Conservation (phyloP, 2,113 vertebrate genomes). For the Pimephales promelas region DNA sequence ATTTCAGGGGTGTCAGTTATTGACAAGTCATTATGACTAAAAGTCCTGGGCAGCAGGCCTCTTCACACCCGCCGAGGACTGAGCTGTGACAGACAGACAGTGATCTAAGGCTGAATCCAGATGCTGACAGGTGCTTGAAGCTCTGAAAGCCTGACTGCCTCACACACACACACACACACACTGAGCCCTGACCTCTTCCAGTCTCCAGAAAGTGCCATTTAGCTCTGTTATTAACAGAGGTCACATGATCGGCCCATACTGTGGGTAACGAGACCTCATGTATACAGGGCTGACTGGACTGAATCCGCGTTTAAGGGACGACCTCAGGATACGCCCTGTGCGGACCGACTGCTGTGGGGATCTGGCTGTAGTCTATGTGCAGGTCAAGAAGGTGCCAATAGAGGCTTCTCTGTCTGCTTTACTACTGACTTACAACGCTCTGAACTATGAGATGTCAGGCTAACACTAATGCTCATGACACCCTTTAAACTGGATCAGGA, state of each 20-base stretch:
- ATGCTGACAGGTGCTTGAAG: background rate
- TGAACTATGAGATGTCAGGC: conserved; percentile 2
- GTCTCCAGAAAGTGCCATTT: conserved; percentile 35
- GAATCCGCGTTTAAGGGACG: background rate
- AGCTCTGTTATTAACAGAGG: conserved; percentile 23
- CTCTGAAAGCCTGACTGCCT: conserved; percentile 32
- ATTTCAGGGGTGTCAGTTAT: conserved; percentile 92
- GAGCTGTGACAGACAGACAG: conserved; percentile 40
- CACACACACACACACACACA: background rate
- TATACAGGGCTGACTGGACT: conserved; percentile 19
- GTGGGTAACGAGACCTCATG: background rate
- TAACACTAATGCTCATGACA: conserved; percentile 13
- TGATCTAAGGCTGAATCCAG: conserved; percentile 39
- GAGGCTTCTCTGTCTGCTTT: conserved; percentile 33
- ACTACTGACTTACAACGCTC: conserved; percentile 57
- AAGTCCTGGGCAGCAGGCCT: conserved; percentile 40
- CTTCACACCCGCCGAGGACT: conserved; percentile 19
- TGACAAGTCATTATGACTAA: conserved; percentile 89
- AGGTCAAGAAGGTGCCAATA: conserved; percentile 22
- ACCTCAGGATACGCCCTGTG: background rate
- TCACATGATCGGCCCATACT: background rate
- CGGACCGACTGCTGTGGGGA: background rate
- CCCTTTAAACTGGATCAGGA: conserved; percentile 12
- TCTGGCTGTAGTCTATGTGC: background rate
- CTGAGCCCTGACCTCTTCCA: background rate